Evolutionary conservation across 2,113 vertebrate species (phyloP), one percentile per base, ranked within the genome.

Genomic region (Trogon melanurus): DNA sequence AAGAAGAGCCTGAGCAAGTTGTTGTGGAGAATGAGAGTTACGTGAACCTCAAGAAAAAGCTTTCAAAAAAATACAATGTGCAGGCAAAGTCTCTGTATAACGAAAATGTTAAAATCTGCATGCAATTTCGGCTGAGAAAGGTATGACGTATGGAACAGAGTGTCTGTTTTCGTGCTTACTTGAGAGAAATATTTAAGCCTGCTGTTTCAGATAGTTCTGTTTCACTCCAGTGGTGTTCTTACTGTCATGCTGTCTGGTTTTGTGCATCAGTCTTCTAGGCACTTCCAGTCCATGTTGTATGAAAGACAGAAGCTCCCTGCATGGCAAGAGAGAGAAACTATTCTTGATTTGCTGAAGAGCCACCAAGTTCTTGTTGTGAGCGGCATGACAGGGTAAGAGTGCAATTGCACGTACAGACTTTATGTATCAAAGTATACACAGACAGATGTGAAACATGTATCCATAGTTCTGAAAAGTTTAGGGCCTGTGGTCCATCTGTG

Each of bases 341-440:
- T 99, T 92, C 97, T 99, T 13, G 95, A 98, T 34, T 85, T 97
- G 92, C 78, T 99, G 89, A 95, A 97, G 34, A 96, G 72, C 53
- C 98, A 98, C 85, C 99, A 99, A 92, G 99, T 99, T 95, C 97
- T 99, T 83, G 99, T 99, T 95, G 97, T 99, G 98, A 99, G 99
- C 65, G 99, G 99, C 53, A 99, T 99, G 99, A 99, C 99, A 2
- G 99, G 99, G 99, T 99, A 97, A 97, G 98, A 79, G 45, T 38
- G 45, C 53, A 60, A 30, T 27, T 85, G 41, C 71, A 56, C 32
- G 5, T 17, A 27, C 13, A 56, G 62, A 19, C 15, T 69, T 93
- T 5, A 20, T n/a, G 6, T 58, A 11, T 58, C 21, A 14, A 48
- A 45, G 11, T 44, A 5, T 38, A 34, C 22, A 30, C 14, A 64